phyloP scores from a whole-genome alignment of 2,888 invertebrate genomes.

The Schizotus pectinicornis region DNA sequence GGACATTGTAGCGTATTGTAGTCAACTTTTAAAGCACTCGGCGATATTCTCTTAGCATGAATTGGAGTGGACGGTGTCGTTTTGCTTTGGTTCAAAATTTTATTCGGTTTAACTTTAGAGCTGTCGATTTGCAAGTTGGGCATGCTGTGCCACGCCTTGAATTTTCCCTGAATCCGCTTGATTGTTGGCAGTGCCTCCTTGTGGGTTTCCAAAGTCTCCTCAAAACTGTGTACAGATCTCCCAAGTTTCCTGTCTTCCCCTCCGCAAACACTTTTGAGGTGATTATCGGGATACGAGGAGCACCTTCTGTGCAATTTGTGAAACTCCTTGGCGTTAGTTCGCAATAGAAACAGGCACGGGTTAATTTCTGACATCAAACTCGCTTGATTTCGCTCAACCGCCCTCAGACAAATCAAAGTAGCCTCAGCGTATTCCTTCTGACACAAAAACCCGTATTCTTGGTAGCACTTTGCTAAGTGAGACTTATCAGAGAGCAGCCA shows the following conservation, averaged over 20 bases:
- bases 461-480: constrained; percentile 66
- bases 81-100: constrained; percentile 45
- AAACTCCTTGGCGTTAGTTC: constrained; percentile 48
- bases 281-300: constrained; percentile 63
- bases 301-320: constrained; percentile 62
- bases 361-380: constrained; percentile 68
- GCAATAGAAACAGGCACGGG: constrained; percentile 59
- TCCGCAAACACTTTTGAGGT: constrained; percentile 44
- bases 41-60: constrained; percentile 45
- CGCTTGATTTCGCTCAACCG: constrained; percentile 68
- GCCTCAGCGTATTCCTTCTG: constrained; percentile 67
- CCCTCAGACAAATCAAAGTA: constrained; percentile 67
- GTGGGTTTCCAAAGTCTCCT: neutral
- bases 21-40: constrained; percentile 52
- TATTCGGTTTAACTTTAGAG: constrained; percentile 34
- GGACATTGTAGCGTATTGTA: constrained; percentile 40
- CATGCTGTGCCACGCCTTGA: constrained; percentile 58
- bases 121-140: constrained; percentile 50
- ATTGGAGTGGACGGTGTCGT: constrained; percentile 55
- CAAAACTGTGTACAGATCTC: constrained; percentile 6
- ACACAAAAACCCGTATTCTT: constrained; percentile 65
- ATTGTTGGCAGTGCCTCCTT: neutral
- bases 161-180: constrained; percentile 44
- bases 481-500: constrained; percentile 68
- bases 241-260: constrained; percentile 23